Evolutionary conservation across 2,113 vertebrate species (phyloP).

Genomic region (Pelecanus crispus): DNA sequence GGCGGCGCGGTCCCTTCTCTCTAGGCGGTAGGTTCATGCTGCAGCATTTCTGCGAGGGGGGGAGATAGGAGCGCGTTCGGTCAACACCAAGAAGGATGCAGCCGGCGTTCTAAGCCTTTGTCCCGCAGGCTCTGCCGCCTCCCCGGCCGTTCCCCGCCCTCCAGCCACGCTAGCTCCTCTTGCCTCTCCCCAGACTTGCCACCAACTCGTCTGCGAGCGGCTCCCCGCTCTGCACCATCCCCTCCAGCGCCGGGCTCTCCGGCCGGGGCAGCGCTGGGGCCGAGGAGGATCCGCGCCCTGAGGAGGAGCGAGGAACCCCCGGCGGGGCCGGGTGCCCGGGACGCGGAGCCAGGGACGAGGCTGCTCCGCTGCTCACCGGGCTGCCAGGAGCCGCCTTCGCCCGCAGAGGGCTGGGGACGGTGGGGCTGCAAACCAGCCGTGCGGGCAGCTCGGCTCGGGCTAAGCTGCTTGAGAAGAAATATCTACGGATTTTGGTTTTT

Average conservation of each 20-base stretch:
- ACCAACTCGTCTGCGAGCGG: not conserved
- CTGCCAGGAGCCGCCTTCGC: not conserved
- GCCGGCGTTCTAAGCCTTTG: not conserved
- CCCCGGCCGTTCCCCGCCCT: not conserved
- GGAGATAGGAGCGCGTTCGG: not conserved
- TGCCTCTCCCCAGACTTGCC: not conserved
- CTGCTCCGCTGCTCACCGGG: not conserved
- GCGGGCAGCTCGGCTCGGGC: not conserved
- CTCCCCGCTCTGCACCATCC: not conserved
- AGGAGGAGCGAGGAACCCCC: not conserved
- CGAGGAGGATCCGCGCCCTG: not conserved
- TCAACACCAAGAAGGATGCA: not conserved
- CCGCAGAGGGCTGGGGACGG: not conserved
- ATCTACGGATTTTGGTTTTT: rapidly evolving
- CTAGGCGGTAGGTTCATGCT: slow-evolving; percentile 31
- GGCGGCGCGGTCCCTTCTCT: not conserved
- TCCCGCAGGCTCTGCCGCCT: not conserved
- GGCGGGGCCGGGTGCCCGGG: not conserved
- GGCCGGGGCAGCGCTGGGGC: not conserved
- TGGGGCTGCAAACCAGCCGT: not conserved
- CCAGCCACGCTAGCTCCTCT: not conserved
- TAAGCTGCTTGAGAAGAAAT: not conserved
- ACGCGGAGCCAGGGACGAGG: not conserved
- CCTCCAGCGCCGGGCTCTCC: not conserved
- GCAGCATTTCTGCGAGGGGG: slow-evolving; percentile 45